Evolutionary conservation across 2,113 vertebrate species (phyloP).

Genomic region (Sylvietta virens): DNA sequence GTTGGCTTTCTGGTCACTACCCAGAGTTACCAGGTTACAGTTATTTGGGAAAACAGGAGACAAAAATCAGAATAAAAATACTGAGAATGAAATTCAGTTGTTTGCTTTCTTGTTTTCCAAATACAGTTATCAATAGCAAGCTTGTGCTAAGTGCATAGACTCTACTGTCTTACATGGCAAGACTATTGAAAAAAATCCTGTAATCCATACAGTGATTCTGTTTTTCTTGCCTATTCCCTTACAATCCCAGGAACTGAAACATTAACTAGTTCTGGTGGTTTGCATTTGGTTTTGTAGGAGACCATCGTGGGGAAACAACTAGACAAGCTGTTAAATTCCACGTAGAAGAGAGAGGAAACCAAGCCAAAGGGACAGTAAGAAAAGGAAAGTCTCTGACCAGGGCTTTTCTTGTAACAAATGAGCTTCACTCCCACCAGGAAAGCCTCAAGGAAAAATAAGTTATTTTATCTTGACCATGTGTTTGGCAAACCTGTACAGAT

Average conservation of each 20-base stretch:
- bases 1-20: background rate
- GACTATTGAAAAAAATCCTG: background rate
- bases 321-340: background rate
- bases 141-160: background rate
- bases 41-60: background rate
- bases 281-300: background rate
- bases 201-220: background rate
- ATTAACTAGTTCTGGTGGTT: background rate
- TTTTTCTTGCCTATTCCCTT: background rate
- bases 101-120: background rate
- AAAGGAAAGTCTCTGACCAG: background rate
- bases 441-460: slow-evolving; percentile 30
- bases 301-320: background rate
- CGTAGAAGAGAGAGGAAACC: background rate
- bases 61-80: background rate
- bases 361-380: background rate
- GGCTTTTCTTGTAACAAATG: background rate
- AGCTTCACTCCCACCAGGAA: background rate
- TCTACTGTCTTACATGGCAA: background rate
- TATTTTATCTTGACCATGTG: slow-evolving; percentile 29
- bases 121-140: background rate
- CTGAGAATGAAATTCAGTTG: background rate
- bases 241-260: background rate
- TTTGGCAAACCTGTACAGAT: slow-evolving; percentile 19
- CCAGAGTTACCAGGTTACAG: background rate